Base-by-base conservation (phyloP, 2,888 invertebrate genomes). In the Oeneis ivallda region DNA sequence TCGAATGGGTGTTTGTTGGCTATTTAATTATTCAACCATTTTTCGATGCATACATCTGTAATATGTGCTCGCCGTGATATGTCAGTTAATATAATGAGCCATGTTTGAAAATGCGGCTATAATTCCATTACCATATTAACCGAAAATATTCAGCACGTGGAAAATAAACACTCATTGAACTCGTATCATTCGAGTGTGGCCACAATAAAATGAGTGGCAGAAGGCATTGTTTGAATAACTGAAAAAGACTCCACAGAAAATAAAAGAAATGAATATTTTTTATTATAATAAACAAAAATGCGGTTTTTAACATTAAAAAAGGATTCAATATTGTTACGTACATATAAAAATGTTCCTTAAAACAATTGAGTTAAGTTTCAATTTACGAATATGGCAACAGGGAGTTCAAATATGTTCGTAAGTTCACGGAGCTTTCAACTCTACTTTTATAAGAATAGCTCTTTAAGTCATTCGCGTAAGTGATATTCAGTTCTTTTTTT, bases 1-100 rank as follows among this genome's bases (percentile, higher is more conserved):
- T 78, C 73, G 76, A 80, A 82, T 79, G 79, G 80, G 79, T 82
- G 85, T 85, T 86, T 85, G 83, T 86, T 86, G 86, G 83, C 79
- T 74, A 80, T 83, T 87, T 83, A 81, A 85, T 85, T 83, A 88
- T 85, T 85, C 83, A 84, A 76, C 73, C 75, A 76, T 79, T 82
- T 81, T 83, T 81, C 78, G 79, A 76, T 80, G 79, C 76, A 75
- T 74, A 73, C 70, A 66, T 67, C 41, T 19, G 50, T 10, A 47
- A 61, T 37, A 34, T 61, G 15, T 64, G 17, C 41, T 47, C 17
- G 26, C 56, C 49, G 19, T 39, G 49, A 61, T 57, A 50, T 61
- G 26, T 11, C 26, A 47, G 56, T 65, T 50, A 34, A 50, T 62
- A 50, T 37, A 65, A 65, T 61, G 56, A 60, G 19, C 19, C 11